Conservation (phyloP, 1,140 invertebrate species). For the Mamestra configurata region DNA sequence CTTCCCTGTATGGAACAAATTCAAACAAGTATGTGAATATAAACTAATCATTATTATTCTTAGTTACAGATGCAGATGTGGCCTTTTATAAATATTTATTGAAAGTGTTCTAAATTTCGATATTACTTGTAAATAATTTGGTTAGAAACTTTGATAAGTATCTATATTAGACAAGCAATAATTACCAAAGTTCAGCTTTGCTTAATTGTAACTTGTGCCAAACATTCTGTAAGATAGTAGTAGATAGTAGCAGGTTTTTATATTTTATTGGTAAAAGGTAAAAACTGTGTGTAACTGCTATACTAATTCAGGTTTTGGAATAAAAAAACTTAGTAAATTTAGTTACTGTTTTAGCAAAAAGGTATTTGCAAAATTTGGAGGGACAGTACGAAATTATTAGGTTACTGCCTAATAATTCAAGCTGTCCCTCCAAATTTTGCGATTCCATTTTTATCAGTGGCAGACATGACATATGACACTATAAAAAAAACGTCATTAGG, state of each 20-base stretch:
- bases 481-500: too few species aligned
- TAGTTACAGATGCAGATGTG: slow-evolving; percentile 61
- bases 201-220: background rate
- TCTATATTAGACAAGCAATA: slow-evolving; percentile 60
- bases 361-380: too few species aligned
- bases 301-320: background rate
- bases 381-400: too few species aligned
- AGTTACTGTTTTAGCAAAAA: background rate
- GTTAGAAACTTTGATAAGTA: slow-evolving; percentile 63
- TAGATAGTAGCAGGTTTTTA: too few species aligned
- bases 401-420: too few species aligned
- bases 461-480: too few species aligned
- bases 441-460: too few species aligned
- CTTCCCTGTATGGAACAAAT: slow-evolving; percentile 82
- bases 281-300: background rate
- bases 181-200: slow-evolving; percentile 3
- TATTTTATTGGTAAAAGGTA: too few species aligned
- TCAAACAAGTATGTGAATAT: slow-evolving; percentile 82
- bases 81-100: slow-evolving; percentile 78
- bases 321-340: background rate
- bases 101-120: slow-evolving; percentile 43
- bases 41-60: slow-evolving; percentile 66
- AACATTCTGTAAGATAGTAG: too few species aligned
- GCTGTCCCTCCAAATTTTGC: too few species aligned
- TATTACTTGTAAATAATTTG: slow-evolving; percentile 25